A percentile compares a stretch with the other conserved stretches of the same genome.
Conservation (phyloP, 2,113 vertebrate species). For the Tapirus terrestris region DNA sequence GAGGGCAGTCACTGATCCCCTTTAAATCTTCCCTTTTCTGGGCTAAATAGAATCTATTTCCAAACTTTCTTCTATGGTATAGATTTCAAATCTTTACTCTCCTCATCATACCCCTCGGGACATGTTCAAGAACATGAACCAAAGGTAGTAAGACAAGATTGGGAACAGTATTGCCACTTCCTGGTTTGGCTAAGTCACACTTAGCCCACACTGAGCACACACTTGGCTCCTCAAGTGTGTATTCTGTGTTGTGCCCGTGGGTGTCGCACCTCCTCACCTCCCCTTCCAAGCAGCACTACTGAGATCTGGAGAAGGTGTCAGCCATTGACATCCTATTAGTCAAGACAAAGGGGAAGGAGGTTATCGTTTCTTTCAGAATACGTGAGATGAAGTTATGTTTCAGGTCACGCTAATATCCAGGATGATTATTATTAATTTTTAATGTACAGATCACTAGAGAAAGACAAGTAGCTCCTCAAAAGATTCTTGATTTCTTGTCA, state of each 20-base stretch:
- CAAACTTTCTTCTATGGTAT: neutral
- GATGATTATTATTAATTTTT: neutral
- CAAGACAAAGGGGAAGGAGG: neutral
- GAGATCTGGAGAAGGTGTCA: neutral
- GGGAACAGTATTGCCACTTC: neutral
- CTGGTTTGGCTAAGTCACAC: neutral
- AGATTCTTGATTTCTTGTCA: neutral
- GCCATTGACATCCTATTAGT: neutral
- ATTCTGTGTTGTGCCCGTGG: neutral
- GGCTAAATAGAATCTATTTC: neutral
- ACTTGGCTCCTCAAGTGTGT: neutral
- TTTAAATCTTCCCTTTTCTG: neutral
- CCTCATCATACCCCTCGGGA: neutral
- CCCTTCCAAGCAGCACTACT: neutral
- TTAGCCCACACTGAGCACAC: neutral
- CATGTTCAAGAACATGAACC: neutral
- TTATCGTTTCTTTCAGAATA: neutral
- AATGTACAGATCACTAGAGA: neutral
- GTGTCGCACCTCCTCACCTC: neutral
- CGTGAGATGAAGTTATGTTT: neutral
- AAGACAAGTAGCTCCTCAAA: neutral
- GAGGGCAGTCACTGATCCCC: neutral
- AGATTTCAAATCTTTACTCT: slow-evolving; percentile 4
- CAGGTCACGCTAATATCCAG: neutral
- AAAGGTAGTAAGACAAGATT: neutral